Conservation (phyloP, 2,797 vertebrate genomes). For the Poecile montanus region DNA sequence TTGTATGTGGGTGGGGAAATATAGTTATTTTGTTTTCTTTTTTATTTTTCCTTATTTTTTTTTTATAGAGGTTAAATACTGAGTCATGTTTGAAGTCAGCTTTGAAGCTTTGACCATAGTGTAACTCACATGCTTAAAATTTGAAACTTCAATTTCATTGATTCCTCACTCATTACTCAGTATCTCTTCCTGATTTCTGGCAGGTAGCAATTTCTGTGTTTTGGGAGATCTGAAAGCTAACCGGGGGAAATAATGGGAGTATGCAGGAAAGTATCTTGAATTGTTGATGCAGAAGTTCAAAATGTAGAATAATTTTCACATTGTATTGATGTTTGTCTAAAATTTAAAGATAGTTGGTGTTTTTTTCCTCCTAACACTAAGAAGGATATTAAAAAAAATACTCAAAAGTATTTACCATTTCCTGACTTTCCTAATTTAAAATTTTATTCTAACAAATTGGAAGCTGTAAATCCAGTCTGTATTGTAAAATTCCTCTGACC, state of each 20-base stretch:
- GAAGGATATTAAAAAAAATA: background rate
- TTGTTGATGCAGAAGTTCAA: background rate
- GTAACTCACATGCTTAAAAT: background rate
- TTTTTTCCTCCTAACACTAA: background rate
- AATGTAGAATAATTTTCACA: background rate
- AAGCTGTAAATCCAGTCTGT: background rate
- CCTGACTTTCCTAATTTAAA: background rate
- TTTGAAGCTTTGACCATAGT: background rate
- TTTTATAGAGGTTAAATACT: background rate
- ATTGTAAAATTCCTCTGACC: background rate
- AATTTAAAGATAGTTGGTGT: background rate
- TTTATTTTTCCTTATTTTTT: background rate
- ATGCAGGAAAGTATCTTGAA: background rate
- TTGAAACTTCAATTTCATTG: background rate
- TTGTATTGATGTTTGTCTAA: background rate
- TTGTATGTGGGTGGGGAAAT: rapidly evolving
- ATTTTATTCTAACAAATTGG: background rate
- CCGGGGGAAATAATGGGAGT: background rate
- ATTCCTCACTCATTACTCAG: background rate
- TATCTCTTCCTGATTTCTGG: background rate
- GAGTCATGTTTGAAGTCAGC: background rate
- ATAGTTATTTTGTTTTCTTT: background rate
- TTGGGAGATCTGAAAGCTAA: background rate
- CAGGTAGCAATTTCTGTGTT: background rate
- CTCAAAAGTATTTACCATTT: background rate